These are phyloP conservation scores for Dioctria linearis DNA, from an alignment of 2,888 invertebrate species.

Conservation along the genomic window DNA sequence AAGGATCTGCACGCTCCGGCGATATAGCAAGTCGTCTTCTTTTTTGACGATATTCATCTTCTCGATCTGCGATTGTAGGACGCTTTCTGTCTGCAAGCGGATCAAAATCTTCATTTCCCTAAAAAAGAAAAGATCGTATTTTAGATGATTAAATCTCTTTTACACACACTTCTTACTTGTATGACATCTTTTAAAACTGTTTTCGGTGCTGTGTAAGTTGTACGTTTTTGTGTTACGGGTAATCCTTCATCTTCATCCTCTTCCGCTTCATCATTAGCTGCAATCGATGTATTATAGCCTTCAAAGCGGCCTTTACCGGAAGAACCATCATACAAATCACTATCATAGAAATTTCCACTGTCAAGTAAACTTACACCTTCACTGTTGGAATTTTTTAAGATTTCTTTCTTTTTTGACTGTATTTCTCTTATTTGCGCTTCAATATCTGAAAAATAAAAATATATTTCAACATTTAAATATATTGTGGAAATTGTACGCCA, in stretches of 20 bases:
- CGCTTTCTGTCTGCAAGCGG: conserved; percentile 93
- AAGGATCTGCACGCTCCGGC: conserved; percentile 96
- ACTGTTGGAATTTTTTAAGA: conserved; percentile 74
- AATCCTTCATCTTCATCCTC: conserved; percentile 82
- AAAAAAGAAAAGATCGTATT: conserved; percentile 60
- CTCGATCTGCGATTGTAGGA: conserved; percentile 94
- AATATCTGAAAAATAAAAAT: conserved; percentile 79
- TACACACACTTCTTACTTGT: conserved; percentile 74
- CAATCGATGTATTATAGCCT: conserved; percentile 96
- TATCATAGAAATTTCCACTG: conserved; percentile 88
- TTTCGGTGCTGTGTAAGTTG: conserved; percentile 88
- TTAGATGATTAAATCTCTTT: background rate
- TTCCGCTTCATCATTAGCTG: conserved; percentile 96
- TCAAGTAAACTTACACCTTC: conserved; percentile 90
- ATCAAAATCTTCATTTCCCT: conserved; percentile 94
- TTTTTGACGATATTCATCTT: conserved; percentile 96
- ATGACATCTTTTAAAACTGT: conserved; percentile 92
- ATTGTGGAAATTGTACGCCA: background rate
- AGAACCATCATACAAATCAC: conserved; percentile 90
- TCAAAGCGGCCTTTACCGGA: conserved; percentile 86
- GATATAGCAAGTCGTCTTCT: conserved; percentile 93
- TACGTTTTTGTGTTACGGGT: conserved; percentile 81
- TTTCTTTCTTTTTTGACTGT: conserved; percentile 88
- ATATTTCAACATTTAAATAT: background rate
- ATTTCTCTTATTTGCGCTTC: conserved; percentile 95